Evolutionary conservation across 2,113 vertebrate genomes (phyloP).

Genomic region (Myodes glareolus): DNA sequence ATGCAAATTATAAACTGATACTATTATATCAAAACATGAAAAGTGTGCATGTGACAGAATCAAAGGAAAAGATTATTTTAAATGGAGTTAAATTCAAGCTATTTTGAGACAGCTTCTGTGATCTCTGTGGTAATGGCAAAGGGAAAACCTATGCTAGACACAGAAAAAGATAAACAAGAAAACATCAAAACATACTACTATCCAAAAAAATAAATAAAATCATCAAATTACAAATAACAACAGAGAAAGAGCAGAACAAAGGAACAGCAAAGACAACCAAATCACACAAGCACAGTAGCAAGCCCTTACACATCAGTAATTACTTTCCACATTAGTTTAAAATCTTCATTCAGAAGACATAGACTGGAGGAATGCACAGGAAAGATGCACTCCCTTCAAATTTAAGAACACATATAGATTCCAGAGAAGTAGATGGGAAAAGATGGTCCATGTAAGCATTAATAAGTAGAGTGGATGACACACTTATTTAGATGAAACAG

Average conservation of each 20-base stretch:
- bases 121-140: not conserved
- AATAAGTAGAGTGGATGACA: not conserved
- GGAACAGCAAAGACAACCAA: not conserved
- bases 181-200: not conserved
- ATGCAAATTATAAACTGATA: not conserved
- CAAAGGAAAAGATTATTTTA: not conserved
- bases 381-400: not conserved
- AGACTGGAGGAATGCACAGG: not conserved
- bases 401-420: not conserved
- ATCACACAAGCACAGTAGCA: not conserved
- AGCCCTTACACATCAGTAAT: not conserved
- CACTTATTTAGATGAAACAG: not conserved
- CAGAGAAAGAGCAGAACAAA: not conserved
- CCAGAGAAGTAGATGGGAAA: not conserved
- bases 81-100: not conserved
- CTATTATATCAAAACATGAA: not conserved
- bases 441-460: not conserved
- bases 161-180: not conserved
- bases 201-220: not conserved
- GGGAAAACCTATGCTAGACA: not conserved
- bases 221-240: not conserved
- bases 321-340: not conserved
- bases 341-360: not conserved
- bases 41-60: not conserved
- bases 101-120: not conserved